phyloP scores from a whole-genome alignment of 2,888 invertebrate species.

The Drosophila meridiana region DNA sequence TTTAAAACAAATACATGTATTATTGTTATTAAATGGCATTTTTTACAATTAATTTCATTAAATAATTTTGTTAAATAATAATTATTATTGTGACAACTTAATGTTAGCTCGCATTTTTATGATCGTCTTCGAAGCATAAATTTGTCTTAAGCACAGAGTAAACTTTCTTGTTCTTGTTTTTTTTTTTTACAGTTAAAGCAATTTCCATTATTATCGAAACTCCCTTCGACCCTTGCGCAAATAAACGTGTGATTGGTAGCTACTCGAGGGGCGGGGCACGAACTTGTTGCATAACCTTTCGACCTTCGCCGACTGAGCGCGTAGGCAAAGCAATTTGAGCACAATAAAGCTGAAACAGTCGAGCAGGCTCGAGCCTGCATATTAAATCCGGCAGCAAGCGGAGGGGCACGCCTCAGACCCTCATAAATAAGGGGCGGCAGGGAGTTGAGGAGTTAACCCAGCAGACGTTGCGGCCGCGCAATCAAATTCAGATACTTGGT shows the following conservation, averaged over 20 bases:
- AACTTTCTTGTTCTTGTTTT: not conserved
- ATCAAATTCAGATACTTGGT: slow-evolving; percentile 80
- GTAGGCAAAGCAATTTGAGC: slow-evolving; percentile 54
- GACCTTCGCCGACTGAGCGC: not conserved
- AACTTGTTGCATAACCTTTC: slow-evolving; percentile 7
- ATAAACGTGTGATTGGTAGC: not conserved
- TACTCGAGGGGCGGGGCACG: not conserved
- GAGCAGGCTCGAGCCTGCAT: slow-evolving; percentile 52
- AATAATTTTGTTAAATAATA: no score
- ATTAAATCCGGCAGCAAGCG: slow-evolving; percentile 47
- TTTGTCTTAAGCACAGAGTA: not conserved
- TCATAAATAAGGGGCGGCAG: slow-evolving; percentile 63
- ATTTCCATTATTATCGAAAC: not conserved
- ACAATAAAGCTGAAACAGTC: slow-evolving; percentile 49
- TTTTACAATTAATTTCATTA: no score
- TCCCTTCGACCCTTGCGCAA: not conserved
- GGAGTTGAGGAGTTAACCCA: slow-evolving; percentile 43
- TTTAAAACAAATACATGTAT: no score
- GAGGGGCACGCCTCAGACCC: slow-evolving; percentile 45
- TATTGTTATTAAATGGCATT: no score
- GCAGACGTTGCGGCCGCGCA: slow-evolving; percentile 69
- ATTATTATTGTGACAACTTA: no score
- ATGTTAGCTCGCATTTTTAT: no score
- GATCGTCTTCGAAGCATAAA: no score
- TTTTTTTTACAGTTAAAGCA: not conserved